Percentiles rank a stretch among this genome's conserved stretches.
phyloP scores from a whole-genome alignment of 2,113 vertebrate species.

The Otus sunia region DNA sequence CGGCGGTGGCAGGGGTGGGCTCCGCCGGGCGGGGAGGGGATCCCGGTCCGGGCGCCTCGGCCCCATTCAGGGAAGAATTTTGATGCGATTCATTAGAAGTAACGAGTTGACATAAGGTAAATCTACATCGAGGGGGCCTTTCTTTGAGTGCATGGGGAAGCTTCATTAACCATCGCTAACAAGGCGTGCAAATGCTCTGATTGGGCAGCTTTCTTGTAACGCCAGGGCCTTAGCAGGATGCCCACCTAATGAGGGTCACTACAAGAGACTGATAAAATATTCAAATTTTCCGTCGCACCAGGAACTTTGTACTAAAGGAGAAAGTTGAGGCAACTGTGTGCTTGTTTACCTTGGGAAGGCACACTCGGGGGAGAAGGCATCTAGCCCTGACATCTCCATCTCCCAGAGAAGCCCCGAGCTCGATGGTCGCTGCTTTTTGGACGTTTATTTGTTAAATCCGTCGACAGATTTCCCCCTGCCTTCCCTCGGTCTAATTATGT shows the following conservation, averaged over 20 bases:
- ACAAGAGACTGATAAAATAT: slow-evolving; percentile 83
- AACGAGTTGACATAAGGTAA: slow-evolving; percentile 99
- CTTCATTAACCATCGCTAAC: slow-evolving; percentile 99
- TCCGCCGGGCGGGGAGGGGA: slow-evolving; percentile 47
- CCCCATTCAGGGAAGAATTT: slow-evolving; percentile 83
- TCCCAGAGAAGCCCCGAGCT: background rate
- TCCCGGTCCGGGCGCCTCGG: slow-evolving; percentile 70
- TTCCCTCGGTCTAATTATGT: background rate
- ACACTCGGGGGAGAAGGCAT: slow-evolving; percentile 49
- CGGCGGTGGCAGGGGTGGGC: slow-evolving; percentile 47
- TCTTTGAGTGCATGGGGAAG: slow-evolving; percentile 87
- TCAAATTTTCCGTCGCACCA: slow-evolving; percentile 75
- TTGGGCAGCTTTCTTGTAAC: slow-evolving; percentile 93
- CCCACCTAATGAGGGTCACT: slow-evolving; percentile 98
- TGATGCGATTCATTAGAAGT: slow-evolving; percentile 94
- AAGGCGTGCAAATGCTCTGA: slow-evolving; percentile 98
- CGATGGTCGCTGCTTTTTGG: background rate
- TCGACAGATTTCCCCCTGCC: background rate
- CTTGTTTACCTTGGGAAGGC: slow-evolving; percentile 64
- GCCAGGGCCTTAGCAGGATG: slow-evolving; percentile 93
- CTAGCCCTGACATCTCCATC: background rate
- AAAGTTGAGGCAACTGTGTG: slow-evolving; percentile 75
- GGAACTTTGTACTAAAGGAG: slow-evolving; percentile 71
- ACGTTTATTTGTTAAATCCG: background rate
- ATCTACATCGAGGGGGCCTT: slow-evolving; percentile 88